Percentiles rank a stretch among this genome's conserved stretches.
Conservation (phyloP, 2,797 vertebrate genomes). For the Pogonophryne albipinna region DNA sequence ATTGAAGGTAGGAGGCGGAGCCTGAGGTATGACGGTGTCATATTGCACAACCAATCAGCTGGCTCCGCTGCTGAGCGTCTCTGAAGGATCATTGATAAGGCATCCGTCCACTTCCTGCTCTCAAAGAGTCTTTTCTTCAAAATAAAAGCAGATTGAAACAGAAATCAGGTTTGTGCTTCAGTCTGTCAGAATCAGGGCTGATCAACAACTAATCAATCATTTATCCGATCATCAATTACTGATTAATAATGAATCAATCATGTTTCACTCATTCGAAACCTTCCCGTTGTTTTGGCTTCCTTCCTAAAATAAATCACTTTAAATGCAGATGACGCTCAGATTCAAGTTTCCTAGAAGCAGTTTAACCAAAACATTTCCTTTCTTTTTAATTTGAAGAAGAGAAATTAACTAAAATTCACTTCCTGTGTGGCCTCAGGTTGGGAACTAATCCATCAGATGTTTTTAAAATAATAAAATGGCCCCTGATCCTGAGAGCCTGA, state of each 20-base stretch:
- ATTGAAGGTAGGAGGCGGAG: slow-evolving; percentile 19
- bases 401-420: too few relatives aligned
- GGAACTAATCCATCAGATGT: not conserved
- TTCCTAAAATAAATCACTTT: too few relatives aligned
- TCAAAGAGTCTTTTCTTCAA: slow-evolving; percentile 38
- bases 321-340: too few relatives aligned
- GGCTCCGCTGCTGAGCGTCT: slow-evolving; percentile 5
- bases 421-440: not conserved
- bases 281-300: too few relatives aligned
- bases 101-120: slow-evolving; percentile 52
- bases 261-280: too few relatives aligned
- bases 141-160: slow-evolving; percentile 53
- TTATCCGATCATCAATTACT: not conserved
- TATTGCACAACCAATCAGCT: slow-evolving; percentile 55
- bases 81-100: slow-evolving; percentile 58
- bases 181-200: slow-evolving; percentile 39
- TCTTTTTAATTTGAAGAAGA: too few relatives aligned
- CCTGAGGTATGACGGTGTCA: slow-evolving; percentile 17
- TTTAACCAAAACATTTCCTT: too few relatives aligned
- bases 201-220: slow-evolving; percentile 10
- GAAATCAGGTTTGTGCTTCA: slow-evolving; percentile 37
- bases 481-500: slow-evolving; percentile 42
- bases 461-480: slow-evolving; percentile 18
- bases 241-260: slow-evolving; percentile 8
- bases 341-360: too few relatives aligned